Evolutionary conservation across 2,888 invertebrate genomes (phyloP).

Genomic region (Sericinus montela): DNA sequence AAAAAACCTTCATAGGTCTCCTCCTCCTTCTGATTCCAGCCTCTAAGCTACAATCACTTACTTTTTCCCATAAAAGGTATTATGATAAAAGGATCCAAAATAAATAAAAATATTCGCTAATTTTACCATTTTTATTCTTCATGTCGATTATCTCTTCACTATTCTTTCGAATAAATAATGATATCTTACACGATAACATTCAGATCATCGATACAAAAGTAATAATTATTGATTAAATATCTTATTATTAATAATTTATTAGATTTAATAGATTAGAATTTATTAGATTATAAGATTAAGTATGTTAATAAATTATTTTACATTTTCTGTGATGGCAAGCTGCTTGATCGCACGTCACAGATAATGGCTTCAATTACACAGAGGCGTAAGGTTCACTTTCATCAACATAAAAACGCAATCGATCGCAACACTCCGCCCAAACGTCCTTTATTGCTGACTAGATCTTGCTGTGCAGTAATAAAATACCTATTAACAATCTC

Average conservation of each 20-base stretch:
- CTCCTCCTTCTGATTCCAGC: too few species aligned
- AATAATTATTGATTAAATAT: slow-evolving; percentile 25
- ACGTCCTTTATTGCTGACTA: slow-evolving; percentile 45
- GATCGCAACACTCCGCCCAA: slow-evolving; percentile 34
- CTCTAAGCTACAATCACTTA: too few species aligned
- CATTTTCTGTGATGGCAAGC: slow-evolving; percentile 26
- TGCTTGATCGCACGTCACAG: slow-evolving; percentile 29
- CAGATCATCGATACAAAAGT: slow-evolving; percentile 36
- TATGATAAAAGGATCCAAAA: not conserved
- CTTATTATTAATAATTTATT: too few species aligned
- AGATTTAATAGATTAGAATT: too few species aligned
- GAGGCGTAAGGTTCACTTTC: slow-evolving; percentile 30
- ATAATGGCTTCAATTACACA: slow-evolving; percentile 25
- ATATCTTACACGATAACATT: slow-evolving; percentile 38
- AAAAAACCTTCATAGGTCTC: too few species aligned
- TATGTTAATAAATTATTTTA: slow-evolving; percentile 6
- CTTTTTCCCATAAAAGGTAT: too few species aligned
- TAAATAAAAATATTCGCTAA: not conserved
- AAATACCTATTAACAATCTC: slow-evolving; percentile 22
- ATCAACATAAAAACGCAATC: slow-evolving; percentile 28
- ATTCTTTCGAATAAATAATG: slow-evolving; percentile 41
- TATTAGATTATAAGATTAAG: too few species aligned
- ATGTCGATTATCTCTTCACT: slow-evolving; percentile 27
- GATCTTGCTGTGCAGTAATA: slow-evolving; percentile 38
- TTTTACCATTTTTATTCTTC: slow-evolving; percentile 24